A percentile compares a stretch with the other conserved stretches of the same genome.
phyloP scores from a whole-genome alignment of 2,113 vertebrate genomes.

The Meriones unguiculatus region DNA sequence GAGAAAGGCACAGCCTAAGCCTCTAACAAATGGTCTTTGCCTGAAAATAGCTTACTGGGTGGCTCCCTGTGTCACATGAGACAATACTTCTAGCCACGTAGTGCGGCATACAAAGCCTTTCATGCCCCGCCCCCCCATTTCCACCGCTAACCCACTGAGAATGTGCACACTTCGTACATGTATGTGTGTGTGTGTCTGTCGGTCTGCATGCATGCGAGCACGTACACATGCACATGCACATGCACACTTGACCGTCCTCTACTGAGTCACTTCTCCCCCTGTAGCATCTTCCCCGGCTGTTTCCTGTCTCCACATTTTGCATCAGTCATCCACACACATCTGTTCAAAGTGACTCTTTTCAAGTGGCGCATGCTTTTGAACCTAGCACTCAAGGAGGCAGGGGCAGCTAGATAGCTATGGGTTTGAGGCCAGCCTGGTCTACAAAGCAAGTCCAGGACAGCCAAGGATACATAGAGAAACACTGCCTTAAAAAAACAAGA shows the following conservation, averaged over 20 bases:
- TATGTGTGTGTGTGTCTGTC: too few relatives aligned
- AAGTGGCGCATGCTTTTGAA: too few relatives aligned
- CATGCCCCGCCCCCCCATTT: background rate
- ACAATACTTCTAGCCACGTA: background rate
- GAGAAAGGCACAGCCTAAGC: background rate
- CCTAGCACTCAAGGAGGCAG: too few relatives aligned
- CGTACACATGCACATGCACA: background rate
- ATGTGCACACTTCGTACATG: too few relatives aligned
- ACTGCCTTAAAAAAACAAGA: too few relatives aligned
- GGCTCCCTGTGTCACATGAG: background rate
- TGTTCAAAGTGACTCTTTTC: background rate
- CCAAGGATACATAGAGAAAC: too few relatives aligned
- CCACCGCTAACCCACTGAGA: background rate
- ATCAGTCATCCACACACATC: background rate
- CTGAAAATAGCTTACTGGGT: background rate
- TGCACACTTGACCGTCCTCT: background rate
- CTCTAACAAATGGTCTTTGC: background rate
- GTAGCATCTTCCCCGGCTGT: background rate
- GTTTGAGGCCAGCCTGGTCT: too few relatives aligned
- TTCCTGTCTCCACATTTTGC: background rate
- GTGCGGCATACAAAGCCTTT: background rate
- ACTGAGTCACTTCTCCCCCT: background rate
- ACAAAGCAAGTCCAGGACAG: too few relatives aligned
- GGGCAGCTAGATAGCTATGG: too few relatives aligned
- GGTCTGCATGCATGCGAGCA: background rate